These are phyloP conservation scores for Stylophora pistillata DNA, from an alignment of 64 coral and sea anemone species.

Conservation along the genomic window DNA sequence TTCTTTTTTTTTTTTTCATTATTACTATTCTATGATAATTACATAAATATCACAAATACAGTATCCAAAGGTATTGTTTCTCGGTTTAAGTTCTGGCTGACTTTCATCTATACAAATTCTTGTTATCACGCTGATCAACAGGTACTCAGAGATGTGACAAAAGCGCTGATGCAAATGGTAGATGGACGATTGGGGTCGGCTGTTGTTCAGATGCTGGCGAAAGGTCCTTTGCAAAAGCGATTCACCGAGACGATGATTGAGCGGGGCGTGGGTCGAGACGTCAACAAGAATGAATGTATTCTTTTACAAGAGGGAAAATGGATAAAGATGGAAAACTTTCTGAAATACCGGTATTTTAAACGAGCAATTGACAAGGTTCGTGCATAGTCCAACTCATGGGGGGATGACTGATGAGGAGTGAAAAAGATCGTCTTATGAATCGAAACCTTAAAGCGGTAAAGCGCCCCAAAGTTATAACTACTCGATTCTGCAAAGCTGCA, in stretches of 20 bases:
- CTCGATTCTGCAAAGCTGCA: too few relatives aligned
- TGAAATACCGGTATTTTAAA: constrained; percentile 26
- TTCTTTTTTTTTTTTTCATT: too few relatives aligned
- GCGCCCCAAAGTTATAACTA: too few relatives aligned
- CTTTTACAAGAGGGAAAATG: not conserved
- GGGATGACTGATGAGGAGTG: not conserved
- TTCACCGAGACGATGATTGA: constrained; percentile 10
- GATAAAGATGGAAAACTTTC: constrained; percentile 2
- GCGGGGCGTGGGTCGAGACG: not conserved
- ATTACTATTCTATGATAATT: too few relatives aligned
- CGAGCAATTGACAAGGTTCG: constrained; percentile 37
- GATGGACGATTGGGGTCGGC: not conserved
- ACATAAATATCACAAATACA: too few relatives aligned
- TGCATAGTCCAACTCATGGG: not conserved
- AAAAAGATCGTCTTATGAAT: too few relatives aligned
- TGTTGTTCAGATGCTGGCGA: constrained; percentile 3
- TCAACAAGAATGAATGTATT: constrained; percentile 10
- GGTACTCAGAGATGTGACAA: not conserved
- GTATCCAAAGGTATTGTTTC: too few relatives aligned
- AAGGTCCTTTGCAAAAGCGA: not conserved
- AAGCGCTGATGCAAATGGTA: not conserved
- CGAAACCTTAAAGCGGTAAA: too few relatives aligned
- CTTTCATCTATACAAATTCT: too few relatives aligned
- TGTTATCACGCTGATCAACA: not conserved
- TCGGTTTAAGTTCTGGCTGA: too few relatives aligned